Conservation (phyloP, 2,113 vertebrate species). For the Beaufortia kweichowensis region DNA sequence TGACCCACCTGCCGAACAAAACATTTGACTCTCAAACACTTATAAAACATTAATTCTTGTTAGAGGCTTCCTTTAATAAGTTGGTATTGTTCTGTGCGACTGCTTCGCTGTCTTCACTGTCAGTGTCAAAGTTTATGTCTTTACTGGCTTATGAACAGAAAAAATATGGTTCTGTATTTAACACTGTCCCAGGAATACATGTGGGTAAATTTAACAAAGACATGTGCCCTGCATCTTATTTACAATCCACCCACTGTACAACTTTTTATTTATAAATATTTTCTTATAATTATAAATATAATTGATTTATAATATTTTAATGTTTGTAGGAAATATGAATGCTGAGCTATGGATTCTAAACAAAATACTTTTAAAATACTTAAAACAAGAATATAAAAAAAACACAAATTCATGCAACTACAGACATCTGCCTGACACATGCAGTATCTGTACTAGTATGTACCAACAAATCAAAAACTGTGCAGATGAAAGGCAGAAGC, state of each 20-base stretch:
- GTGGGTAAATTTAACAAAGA: background rate
- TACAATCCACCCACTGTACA: too few relatives aligned
- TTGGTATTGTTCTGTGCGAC: constrained; percentile 5
- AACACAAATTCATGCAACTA: background rate
- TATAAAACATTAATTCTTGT: constrained; percentile 39
- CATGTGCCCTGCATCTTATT: too few relatives aligned
- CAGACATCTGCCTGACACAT: background rate
- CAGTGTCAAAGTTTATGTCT: background rate
- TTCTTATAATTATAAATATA: too few relatives aligned
- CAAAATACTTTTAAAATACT: too few relatives aligned
- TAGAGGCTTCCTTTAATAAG: constrained; percentile 22
- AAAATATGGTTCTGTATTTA: background rate
- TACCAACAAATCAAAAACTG: background rate
- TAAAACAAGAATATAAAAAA: too few relatives aligned
- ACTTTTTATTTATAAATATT: too few relatives aligned
- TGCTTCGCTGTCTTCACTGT: background rate
- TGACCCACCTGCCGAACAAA: constrained; percentile 53
- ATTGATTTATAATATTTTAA: too few relatives aligned
- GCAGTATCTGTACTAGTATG: background rate
- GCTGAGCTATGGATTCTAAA: too few relatives aligned
- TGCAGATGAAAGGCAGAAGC: background rate
- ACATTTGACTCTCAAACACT: constrained; percentile 40
- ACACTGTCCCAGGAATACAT: background rate
- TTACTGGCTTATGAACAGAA: background rate
- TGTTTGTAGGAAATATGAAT: too few relatives aligned